Evolutionary conservation across 1,140 invertebrate species (phyloP).

Genomic region (Zaprionus inermis): DNA sequence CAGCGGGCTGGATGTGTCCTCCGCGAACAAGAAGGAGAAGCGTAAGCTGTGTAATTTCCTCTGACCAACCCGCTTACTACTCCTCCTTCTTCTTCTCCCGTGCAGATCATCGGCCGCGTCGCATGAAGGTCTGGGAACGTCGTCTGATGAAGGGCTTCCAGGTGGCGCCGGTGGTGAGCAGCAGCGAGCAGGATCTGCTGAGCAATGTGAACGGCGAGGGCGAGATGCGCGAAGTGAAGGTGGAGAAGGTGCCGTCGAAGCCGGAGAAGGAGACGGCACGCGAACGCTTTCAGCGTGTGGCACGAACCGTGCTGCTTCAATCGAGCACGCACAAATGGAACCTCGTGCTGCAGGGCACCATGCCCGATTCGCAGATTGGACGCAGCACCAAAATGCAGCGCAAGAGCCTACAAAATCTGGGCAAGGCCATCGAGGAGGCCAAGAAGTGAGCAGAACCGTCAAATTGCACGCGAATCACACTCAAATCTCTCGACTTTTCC

Average conservation of each 20-base stretch:
- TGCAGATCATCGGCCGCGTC: conserved; percentile 88
- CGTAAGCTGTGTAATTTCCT: conserved; percentile 83
- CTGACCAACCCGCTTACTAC: not conserved
- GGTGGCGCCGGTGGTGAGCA: conserved; percentile 87
- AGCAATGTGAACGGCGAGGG: conserved; percentile 62
- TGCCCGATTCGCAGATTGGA: conserved; percentile 90
- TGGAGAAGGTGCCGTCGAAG: conserved; percentile 75
- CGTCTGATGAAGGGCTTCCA: conserved; percentile 94
- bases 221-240: conserved; percentile 81
- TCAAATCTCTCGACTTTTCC: not conserved
- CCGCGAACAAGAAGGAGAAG: conserved; percentile 89
- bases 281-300: conserved; percentile 89
- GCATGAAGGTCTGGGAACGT: conserved; percentile 92
- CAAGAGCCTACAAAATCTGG: conserved; percentile 89
- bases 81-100: not conserved
- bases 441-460: conserved; percentile 74
- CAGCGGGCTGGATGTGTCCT: conserved; percentile 91
- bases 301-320: conserved; percentile 88
- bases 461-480: not conserved
- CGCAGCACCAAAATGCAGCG: conserved; percentile 88
- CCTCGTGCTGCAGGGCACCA: conserved; percentile 87
- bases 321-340: conserved; percentile 89
- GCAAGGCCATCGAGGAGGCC: conserved; percentile 91
- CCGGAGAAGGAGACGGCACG: conserved; percentile 87
- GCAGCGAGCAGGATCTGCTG: conserved; percentile 84